Percentiles rank a stretch among this genome's conserved stretches.
Conservation (phyloP, 1,140 invertebrate genomes). For the Delia radicum region DNA sequence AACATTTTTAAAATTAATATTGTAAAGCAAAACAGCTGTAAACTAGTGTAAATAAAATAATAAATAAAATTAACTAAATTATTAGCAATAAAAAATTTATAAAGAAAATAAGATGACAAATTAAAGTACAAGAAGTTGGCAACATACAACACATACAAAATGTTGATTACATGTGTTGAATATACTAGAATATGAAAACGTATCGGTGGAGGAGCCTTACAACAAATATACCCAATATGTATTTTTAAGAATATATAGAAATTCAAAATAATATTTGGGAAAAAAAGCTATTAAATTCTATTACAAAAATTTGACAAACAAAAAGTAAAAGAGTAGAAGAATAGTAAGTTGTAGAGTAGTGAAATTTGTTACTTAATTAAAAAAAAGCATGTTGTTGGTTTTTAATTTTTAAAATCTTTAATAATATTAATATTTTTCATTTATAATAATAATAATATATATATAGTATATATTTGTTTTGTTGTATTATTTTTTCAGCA, state of each 20-base stretch:
- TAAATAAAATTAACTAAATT: background rate
- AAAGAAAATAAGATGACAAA: background rate
- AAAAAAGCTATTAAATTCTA: background rate
- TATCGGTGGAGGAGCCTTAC: background rate
- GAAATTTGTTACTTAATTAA: background rate
- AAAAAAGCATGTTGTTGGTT: slow-evolving; percentile 21
- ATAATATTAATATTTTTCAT: background rate
- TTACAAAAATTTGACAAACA: background rate
- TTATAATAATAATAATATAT: slow-evolving; percentile 22
- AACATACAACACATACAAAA: background rate
- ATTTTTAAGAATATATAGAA: too few relatives aligned
- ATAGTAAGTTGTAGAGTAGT: background rate
- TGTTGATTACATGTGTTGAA: background rate
- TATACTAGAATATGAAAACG: background rate
- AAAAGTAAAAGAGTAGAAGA: slow-evolving; percentile 14
- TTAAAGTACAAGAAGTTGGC: background rate
- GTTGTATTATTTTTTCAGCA: slow-evolving; percentile 6
- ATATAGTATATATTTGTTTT: background rate
- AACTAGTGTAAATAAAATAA: too few relatives aligned
- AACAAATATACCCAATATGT: background rate
- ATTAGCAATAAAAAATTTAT: background rate
- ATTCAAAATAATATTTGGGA: background rate
- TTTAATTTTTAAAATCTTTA: slow-evolving; percentile 25
- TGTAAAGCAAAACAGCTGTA: too few relatives aligned
- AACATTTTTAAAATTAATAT: too few relatives aligned